These are phyloP conservation scores for Muscidifurax raptorellus DNA, from an alignment of 1,140 invertebrate genomes.

Conservation along the genomic window DNA sequence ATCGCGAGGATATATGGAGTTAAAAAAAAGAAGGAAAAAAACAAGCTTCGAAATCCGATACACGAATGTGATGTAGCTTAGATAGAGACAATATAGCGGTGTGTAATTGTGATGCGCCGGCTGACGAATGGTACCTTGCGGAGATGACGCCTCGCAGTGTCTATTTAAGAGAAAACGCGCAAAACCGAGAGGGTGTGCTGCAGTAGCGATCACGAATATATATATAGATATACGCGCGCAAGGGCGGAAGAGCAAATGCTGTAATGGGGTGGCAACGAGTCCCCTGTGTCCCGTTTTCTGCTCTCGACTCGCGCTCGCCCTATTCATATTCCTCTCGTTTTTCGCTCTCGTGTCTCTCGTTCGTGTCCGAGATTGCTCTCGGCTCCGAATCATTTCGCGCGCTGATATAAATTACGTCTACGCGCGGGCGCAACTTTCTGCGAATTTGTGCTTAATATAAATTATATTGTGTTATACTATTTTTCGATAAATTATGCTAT, in stretches of 20 bases:
- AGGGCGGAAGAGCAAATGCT: constrained; percentile 67
- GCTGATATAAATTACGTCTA: constrained; percentile 3
- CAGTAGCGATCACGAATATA: too few species aligned
- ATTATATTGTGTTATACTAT: too few species aligned
- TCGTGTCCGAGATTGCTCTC: constrained; percentile 7
- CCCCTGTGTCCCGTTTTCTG: constrained; percentile 70
- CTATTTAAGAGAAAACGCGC: constrained; percentile 53
- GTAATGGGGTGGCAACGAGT: constrained; percentile 75
- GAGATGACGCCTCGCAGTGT: constrained; percentile 54
- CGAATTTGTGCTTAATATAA: too few species aligned
- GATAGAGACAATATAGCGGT: constrained; percentile 64
- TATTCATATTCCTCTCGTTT: constrained; percentile 62
- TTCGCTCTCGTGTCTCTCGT: constrained; percentile 51
- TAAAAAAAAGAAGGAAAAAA: background rate
- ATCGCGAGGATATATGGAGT: too few species aligned
- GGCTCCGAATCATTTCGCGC: background rate
- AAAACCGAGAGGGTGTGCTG: constrained; percentile 7
- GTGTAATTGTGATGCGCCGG: constrained; percentile 64
- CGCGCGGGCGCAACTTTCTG: background rate
- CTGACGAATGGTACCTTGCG: constrained; percentile 69
- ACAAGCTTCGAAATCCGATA: background rate
- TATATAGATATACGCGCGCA: constrained; percentile 25
- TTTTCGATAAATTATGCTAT: too few species aligned
- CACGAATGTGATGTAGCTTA: too few species aligned
- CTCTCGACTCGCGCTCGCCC: constrained; percentile 51